A percentile compares a stretch with the other conserved stretches of the same genome.
Conservation (phyloP, 37 sponge, comb jelly and placozoan genomes). For the Lycopodina hypogea region DNA sequence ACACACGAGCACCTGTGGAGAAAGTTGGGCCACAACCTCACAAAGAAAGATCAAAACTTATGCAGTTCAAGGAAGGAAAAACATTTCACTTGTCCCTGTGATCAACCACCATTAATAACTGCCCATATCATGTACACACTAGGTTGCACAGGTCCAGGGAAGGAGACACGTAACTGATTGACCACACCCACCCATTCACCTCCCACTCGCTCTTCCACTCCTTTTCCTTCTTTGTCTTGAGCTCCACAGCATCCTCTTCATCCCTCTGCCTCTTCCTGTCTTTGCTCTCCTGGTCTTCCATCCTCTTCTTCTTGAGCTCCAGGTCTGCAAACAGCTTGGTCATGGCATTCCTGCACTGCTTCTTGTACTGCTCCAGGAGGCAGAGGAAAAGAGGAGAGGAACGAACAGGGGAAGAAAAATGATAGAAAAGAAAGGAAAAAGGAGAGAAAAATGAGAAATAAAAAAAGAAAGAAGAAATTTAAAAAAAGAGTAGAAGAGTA, state of each 20-base stretch:
- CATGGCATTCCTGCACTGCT: slow-evolving; percentile 47
- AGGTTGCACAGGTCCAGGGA: no score
- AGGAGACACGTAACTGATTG: no score
- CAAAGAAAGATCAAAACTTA: no score
- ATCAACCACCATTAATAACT: no score
- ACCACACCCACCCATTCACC: slow-evolving; percentile 32
- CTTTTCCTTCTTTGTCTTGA: slow-evolving; percentile 16
- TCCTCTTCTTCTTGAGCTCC: slow-evolving; percentile 76
- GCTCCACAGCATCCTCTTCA: slow-evolving; percentile 50
- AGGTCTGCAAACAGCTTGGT: slow-evolving; percentile 91
- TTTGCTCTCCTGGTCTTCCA: slow-evolving; percentile 72
- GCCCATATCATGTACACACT: no score
- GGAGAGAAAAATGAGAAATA: background rate
- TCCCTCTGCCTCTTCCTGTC: slow-evolving; percentile 74
- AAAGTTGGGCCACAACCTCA: no score
- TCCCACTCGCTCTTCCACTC: slow-evolving; percentile 93
- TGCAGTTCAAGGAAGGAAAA: no score
- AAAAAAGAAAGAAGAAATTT: no score
- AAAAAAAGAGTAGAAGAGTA: no score
- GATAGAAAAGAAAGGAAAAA: background rate
- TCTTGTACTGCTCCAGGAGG: slow-evolving; percentile 36
- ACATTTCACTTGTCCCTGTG: no score
- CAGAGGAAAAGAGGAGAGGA: background rate
- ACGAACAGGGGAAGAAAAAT: no score
- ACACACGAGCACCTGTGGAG: no score